Conservation (phyloP, 2,113 vertebrate genomes). For the Echinops telfairi region DNA sequence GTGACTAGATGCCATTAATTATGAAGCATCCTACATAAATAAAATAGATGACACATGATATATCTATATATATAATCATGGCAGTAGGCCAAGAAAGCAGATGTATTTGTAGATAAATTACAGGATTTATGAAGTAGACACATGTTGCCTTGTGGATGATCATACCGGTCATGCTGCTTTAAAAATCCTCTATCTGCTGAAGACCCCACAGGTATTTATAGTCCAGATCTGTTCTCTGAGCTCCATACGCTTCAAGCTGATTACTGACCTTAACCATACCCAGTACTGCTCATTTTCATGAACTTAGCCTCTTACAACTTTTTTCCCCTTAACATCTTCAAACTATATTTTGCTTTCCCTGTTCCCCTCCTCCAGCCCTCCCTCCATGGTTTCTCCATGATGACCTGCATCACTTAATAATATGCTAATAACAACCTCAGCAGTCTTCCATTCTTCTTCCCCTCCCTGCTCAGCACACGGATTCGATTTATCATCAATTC, state of each 20-base stretch:
- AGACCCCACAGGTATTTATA: not conserved
- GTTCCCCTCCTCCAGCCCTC: not conserved
- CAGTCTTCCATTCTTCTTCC: not conserved
- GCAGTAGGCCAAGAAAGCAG: not conserved
- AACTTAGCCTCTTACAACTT: not conserved
- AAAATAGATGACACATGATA: not conserved
- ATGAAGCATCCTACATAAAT: not conserved
- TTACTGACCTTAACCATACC: not conserved
- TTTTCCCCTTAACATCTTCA: not conserved
- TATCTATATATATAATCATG: not conserved
- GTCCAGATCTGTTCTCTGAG: not conserved
- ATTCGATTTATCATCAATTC: not conserved
- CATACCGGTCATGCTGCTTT: not conserved
- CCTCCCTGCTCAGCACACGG: not conserved
- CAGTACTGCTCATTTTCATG: rapidly evolving
- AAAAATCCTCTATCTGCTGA: not conserved
- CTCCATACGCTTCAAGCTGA: not conserved
- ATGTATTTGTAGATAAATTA: not conserved
- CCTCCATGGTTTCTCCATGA: not conserved
- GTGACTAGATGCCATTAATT: not conserved
- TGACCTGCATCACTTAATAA: not conserved
- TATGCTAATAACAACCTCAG: not conserved
- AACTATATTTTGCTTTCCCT: not conserved
- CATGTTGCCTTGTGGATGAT: not conserved
- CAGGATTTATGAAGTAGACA: not conserved